Base-by-base conservation (phyloP, 2,113 vertebrate genomes). In the Tichodroma muraria region DNA sequence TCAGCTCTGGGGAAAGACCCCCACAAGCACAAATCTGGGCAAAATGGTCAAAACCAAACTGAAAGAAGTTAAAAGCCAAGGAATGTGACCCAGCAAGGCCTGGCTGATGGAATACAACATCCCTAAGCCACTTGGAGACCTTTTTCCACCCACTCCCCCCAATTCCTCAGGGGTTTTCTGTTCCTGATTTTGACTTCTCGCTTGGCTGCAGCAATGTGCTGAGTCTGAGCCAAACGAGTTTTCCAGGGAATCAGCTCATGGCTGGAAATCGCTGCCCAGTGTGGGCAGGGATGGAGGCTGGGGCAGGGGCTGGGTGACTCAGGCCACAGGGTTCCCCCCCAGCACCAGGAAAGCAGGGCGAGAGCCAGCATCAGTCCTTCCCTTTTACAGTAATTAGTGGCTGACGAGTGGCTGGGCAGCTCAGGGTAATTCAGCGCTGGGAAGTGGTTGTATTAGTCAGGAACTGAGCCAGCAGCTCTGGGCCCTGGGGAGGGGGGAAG, bases 321-420 rank as follows among this genome's bases (percentile, higher is more conserved):
- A 45, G 40, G 47, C 73, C 38, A 38, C 9, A 5, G 56, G 31
- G 37, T 30, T 33, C n/a, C 25, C 63, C 49, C 33, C 40, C 6
- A 13, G 40, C 73, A 73, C 37, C 11, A 1, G 53, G 66, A 47
- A 59, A 56, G 23, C 0, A 0, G 17, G 47, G n/a, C 0, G 1
- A 71, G 63, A 38, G 42, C 25, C 22, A 27, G 54, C n/a, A 56
- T 25, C 2, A 8, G 44, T 73, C 82, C 73, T 96, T 91, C 76
- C 77, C 86, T 95, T 97, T 95, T 91, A 89, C 79, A 87, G 87
- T 59, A 88, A 50, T 85, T 65, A 90, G 85, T 4, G 7, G 80
- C 78, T 79, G 80, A 35, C 1, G 2, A 85, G 78, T 20, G 44
- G 82, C 28, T 13, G 24, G 45, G 92, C 47, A 8, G 89, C 82